Evolutionary conservation across 2,888 invertebrate species (phyloP).

Genomic region (Eueremaeus valkanovi): DNA sequence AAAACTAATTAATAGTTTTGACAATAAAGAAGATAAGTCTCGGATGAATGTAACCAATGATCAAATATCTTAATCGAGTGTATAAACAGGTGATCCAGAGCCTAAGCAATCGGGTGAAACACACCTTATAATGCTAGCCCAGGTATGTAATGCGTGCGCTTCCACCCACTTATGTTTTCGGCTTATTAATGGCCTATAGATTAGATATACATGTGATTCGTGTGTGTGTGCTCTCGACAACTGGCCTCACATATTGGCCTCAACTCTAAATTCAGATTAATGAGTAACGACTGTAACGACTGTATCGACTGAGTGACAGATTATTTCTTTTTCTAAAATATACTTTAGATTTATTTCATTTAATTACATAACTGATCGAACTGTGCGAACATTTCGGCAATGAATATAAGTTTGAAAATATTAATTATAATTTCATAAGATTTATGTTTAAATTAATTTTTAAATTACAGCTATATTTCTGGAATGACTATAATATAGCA

Average conservation of each 20-base stretch:
- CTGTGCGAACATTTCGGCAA: no score
- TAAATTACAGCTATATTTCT: no score
- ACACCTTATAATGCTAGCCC: neutral
- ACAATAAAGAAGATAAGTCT: neutral
- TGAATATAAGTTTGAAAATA: no score
- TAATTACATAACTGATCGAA: no score
- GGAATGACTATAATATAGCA: no score
- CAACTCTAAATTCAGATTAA: neutral
- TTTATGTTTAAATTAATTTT: no score
- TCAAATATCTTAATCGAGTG: neutral
- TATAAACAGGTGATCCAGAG: neutral
- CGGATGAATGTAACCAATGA: neutral
- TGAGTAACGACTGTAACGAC: neutral
- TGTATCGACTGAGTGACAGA: conserved; percentile 20
- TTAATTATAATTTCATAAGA: no score
- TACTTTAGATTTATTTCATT: no score
- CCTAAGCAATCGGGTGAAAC: neutral
- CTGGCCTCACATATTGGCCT: conserved; percentile 10
- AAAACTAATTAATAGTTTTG: neutral
- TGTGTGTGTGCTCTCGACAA: neutral
- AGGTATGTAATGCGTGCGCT: neutral
- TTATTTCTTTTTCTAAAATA: no score
- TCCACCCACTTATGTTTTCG: neutral
- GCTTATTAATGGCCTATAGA: neutral
- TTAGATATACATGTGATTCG: neutral